phyloP scores from a whole-genome alignment of 2,797 vertebrate species.

The Halcyon chelicuti region DNA sequence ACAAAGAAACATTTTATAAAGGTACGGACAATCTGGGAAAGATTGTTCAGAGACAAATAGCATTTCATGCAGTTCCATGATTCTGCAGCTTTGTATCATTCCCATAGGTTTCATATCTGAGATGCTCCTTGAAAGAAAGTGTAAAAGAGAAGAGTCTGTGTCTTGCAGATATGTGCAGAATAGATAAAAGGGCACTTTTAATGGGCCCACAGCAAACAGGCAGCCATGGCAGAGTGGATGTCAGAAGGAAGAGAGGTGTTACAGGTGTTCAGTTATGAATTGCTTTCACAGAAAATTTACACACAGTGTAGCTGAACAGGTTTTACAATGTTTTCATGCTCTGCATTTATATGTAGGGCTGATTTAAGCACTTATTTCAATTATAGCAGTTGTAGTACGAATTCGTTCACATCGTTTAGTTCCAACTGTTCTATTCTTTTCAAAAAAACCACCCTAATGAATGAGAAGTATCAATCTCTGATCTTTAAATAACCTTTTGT shows the following conservation, averaged over 20 bases:
- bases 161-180: background rate
- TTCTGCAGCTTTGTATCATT: background rate
- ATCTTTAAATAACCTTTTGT: conserved; percentile 2
- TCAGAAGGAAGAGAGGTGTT: background rate
- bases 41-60: background rate
- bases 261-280: background rate
- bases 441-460: background rate
- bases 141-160: background rate
- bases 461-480: background rate
- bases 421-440: background rate
- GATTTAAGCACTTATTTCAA: background rate
- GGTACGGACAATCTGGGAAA: background rate
- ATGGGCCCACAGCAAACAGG: background rate
- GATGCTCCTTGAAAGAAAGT: background rate
- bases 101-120: background rate
- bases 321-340: background rate
- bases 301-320: background rate
- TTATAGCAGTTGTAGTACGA: background rate
- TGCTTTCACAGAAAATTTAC: background rate
- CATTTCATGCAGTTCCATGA: background rate
- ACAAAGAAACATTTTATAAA: background rate
- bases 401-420: background rate
- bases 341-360: background rate
- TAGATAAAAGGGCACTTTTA: background rate
- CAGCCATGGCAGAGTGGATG: background rate